Conservation (phyloP, 2,797 vertebrate species). For the Falco concolor region DNA sequence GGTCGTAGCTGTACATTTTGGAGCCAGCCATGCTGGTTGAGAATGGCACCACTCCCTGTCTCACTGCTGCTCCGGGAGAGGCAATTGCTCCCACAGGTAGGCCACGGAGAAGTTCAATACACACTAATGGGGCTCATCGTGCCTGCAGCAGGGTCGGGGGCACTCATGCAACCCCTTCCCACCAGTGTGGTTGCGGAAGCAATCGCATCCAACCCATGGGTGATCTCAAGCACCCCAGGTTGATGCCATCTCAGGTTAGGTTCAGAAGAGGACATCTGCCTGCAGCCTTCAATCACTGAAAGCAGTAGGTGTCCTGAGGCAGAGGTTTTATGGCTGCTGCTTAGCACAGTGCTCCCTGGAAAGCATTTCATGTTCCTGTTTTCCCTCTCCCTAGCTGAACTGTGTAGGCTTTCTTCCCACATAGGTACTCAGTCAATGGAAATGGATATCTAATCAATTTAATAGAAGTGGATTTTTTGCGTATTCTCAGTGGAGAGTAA, state of each 20-base stretch:
- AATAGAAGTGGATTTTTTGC: neutral
- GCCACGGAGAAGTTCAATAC: neutral
- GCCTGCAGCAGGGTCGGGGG: neutral
- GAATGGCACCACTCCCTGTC: neutral
- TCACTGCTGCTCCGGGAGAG: neutral
- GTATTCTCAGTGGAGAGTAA: neutral
- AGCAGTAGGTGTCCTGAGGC: neutral
- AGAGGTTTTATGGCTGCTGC: neutral
- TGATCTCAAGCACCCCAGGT: neutral
- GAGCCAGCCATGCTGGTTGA: neutral
- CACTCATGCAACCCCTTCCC: neutral
- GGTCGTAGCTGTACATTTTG: neutral
- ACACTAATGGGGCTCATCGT: rapidly evolving
- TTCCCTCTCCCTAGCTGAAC: neutral
- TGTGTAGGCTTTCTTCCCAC: neutral
- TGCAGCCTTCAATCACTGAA: neutral
- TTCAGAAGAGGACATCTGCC: neutral
- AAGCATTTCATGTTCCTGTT: neutral
- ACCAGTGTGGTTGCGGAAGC: neutral
- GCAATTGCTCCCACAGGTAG: neutral
- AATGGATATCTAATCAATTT: neutral
- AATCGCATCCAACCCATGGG: neutral
- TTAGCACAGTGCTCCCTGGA: neutral
- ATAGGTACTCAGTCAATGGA: neutral
- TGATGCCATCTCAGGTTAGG: neutral